Percentiles rank a stretch among this genome's conserved stretches.
These are phyloP conservation scores for Apotomis capreana DNA, from an alignment of 2,888 invertebrate genomes.

Conservation along the genomic window DNA sequence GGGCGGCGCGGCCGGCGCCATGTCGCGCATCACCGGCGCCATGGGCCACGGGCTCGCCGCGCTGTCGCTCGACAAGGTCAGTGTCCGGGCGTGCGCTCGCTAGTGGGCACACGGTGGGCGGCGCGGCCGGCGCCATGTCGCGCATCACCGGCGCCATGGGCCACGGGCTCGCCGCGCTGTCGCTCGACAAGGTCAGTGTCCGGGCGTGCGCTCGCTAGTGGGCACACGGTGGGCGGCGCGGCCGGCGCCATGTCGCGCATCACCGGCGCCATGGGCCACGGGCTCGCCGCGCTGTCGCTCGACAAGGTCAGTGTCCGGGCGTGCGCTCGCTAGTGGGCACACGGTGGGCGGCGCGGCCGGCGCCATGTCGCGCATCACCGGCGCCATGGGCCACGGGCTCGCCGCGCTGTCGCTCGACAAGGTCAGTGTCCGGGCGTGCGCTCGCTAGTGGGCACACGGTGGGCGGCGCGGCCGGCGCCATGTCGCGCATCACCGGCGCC, in stretches of 20 bases:
- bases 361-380: constrained; percentile 85
- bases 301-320: too few species aligned
- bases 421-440: too few species aligned
- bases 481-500: too few species aligned
- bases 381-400: constrained; percentile 49
- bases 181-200: too few species aligned
- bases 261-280: constrained; percentile 87
- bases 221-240: constrained; percentile 79
- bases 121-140: constrained; percentile 88
- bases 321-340: too few species aligned
- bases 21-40: constrained; percentile 85
- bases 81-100: too few species aligned
- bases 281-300: constrained; percentile 89
- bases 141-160: constrained; percentile 89
- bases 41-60: constrained; percentile 88
- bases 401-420: too few species aligned
- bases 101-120: constrained; percentile 56
- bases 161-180: constrained; percentile 69
- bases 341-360: constrained; percentile 94
- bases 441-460: too few species aligned
- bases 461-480: too few species aligned
- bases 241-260: constrained; percentile 84
- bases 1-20: constrained; percentile 72
- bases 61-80: too few species aligned
- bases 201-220: too few species aligned